Percentiles rank a stretch among this genome's conserved stretches.
These are phyloP conservation scores for Eospalax fontanierii DNA, from an alignment of 2,797 vertebrate species.

Conservation along the genomic window DNA sequence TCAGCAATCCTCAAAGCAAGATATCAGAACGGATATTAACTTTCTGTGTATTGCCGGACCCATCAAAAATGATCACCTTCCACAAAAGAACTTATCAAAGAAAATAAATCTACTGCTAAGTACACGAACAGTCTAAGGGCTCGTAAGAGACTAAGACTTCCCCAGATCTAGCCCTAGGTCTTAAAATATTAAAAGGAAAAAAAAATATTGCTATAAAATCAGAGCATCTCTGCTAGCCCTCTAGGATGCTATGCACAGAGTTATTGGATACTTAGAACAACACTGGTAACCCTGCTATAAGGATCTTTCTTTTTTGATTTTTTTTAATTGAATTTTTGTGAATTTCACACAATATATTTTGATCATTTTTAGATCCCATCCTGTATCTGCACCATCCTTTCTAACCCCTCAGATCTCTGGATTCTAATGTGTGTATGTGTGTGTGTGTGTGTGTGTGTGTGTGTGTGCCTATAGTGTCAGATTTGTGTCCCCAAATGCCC, in stretches of 20 bases:
- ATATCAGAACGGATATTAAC: constrained; percentile 56
- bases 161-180: constrained; percentile 54
- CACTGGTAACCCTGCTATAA: constrained; percentile 47
- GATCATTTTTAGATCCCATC: no score
- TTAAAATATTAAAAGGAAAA: neutral
- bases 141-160: constrained; percentile 52
- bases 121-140: constrained; percentile 30
- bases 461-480: no score
- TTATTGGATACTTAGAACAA: constrained; percentile 53
- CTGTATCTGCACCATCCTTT: no score
- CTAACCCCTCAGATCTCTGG: no score
- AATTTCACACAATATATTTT: no score
- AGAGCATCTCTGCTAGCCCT: constrained; percentile 54
- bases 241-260: constrained; percentile 46
- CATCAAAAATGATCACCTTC: constrained; percentile 52
- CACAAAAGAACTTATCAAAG: constrained; percentile 36
- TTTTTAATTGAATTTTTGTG: neutral
- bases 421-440: no score
- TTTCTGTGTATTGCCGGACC: constrained; percentile 51
- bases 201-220: neutral
- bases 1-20: constrained; percentile 41
- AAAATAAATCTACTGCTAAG: constrained; percentile 60
- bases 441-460: no score
- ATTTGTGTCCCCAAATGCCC: no score
- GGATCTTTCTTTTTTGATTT: constrained; percentile 1